These are phyloP conservation scores for Aleiodes sp. DNA, from an alignment of 1,140 invertebrate genomes.

Conservation along the genomic window DNA sequence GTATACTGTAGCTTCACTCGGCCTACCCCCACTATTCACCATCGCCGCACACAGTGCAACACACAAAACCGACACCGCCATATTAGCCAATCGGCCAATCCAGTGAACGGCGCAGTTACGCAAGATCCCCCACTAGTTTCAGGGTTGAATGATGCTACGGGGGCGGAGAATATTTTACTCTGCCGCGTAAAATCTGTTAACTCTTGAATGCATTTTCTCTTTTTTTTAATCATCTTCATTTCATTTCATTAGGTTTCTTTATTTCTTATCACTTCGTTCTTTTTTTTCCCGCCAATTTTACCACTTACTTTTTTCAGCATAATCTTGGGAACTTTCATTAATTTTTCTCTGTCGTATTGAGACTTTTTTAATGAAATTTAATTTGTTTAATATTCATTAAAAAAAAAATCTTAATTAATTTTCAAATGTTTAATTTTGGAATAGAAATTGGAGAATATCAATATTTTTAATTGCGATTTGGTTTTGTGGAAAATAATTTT, in stretches of 20 bases:
- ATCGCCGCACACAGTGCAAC: too few species aligned
- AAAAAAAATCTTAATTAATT: too few species aligned
- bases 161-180: conserved; percentile 64
- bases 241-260: background rate
- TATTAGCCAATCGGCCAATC: conserved; percentile 64
- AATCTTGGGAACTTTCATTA: too few species aligned
- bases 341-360: too few species aligned
- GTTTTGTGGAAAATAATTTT: too few species aligned
- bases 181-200: conserved; percentile 53
- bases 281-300: conserved; percentile 28
- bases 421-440: too few species aligned
- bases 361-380: too few species aligned
- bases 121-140: conserved; percentile 57
- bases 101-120: conserved; percentile 50
- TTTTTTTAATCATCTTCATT: background rate
- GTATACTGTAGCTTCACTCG: too few species aligned
- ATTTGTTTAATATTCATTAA: too few species aligned
- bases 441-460: too few species aligned
- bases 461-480: too few species aligned
- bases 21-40: too few species aligned
- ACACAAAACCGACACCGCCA: conserved; percentile 59
- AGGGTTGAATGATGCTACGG: conserved; percentile 60
- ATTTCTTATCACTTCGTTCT: conserved; percentile 21
- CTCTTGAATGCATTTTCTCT: conserved; percentile 41
- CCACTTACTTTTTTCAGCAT: conserved; percentile 5